Evolutionary conservation across 2,797 vertebrate genomes (phyloP), one percentile per base, ranked within the genome.

Genomic region (Oreortyx pictus): DNA sequence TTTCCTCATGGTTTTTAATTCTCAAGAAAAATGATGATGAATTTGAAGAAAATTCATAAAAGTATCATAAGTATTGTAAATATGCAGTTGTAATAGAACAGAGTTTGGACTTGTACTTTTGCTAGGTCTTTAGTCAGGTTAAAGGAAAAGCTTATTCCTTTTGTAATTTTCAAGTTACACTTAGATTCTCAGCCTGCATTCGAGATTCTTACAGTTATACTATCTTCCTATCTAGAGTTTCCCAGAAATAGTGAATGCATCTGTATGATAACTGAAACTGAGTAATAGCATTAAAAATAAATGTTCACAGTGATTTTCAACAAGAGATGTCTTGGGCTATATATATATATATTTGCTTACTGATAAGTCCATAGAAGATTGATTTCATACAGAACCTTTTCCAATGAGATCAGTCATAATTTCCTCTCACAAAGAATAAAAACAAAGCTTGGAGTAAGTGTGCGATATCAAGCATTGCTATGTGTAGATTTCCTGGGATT

Each of bases 1-100:
- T 1, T 24, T 72, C 25, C 24, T 80, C 0, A 0, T 41, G 25
- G 33, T 24, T 56, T 41, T 41, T 20, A 61, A 22, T 22, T 71
- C 33, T 2, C 0, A 1, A 19, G 22, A 35, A 13, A 7, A 47
- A 67, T 24, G 6, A 4, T 8, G 35, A 43, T 17, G 37, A 17
- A 8, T 59, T 65, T 46, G 50, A 46, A 57, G 68, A 74, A 67
- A 54, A 62, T 19, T 31, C 16, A 31, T 54, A 52, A 29, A 52
- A 15, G 16, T 18, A 7, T 44, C 20, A 5, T 39, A 57, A 46
- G 33, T 33, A 24, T 14, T 44, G 11, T 14, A 25, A n/a, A 7
- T 31, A 23, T 0, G 1, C 20, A 39, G 19, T 44, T 59, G n/a
- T 22, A 33, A 8, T 5, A 18, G 49, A 8, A 11, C 49, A 50